Evolutionary conservation across 2,888 invertebrate species (phyloP).

Genomic region (Timema cristinae): DNA sequence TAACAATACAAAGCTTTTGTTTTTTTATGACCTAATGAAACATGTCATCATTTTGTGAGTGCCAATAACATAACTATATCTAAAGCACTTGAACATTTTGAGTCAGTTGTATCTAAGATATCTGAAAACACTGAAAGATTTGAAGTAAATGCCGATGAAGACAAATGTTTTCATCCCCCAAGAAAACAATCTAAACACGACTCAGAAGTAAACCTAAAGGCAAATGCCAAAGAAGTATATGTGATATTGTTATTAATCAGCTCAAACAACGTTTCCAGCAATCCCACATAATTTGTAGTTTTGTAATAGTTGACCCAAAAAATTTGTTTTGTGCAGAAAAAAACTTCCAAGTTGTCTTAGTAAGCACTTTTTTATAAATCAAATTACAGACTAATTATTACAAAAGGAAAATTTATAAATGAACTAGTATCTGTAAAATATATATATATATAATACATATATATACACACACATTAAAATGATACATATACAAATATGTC

Average conservation of each 20-base stretch:
- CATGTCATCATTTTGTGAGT: not conserved
- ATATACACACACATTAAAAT: too few species aligned
- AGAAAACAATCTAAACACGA: not conserved
- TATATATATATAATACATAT: too few species aligned
- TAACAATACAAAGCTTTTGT: not conserved
- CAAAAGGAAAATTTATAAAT: constrained; percentile 13
- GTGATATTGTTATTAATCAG: too few species aligned
- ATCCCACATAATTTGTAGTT: not conserved
- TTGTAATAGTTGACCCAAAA: constrained; percentile 12
- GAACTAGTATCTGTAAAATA: not conserved
- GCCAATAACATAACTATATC: not conserved
- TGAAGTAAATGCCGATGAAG: too few species aligned
- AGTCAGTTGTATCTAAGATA: too few species aligned
- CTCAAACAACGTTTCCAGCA: too few species aligned
- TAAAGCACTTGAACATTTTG: not conserved
- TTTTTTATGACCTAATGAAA: not conserved
- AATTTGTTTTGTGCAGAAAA: not conserved
- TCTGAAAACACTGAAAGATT: too few species aligned
- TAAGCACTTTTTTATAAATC: not conserved
- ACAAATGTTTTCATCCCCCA: not conserved
- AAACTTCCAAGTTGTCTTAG: constrained; percentile 1
- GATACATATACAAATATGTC: not conserved
- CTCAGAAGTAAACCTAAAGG: too few species aligned
- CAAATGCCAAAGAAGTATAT: too few species aligned
- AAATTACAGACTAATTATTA: constrained; percentile 7